Percentiles rank a stretch among this genome's conserved stretches.
Evolutionary conservation across 2,888 invertebrate genomes (phyloP).

Genomic region (Polyommatus icarus): DNA sequence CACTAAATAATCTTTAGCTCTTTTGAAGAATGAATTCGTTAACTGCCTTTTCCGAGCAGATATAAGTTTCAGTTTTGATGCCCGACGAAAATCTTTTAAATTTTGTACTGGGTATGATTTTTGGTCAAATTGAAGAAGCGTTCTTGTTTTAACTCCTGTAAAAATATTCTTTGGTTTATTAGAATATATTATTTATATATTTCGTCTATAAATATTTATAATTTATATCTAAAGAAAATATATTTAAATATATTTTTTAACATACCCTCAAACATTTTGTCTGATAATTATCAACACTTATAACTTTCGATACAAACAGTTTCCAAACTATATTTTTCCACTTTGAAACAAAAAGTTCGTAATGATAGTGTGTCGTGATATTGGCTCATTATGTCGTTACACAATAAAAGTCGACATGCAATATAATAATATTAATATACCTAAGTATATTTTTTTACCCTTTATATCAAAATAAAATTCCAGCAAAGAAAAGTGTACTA

Average conservation of each 20-base stretch:
- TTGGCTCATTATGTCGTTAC: background rate
- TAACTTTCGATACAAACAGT: background rate
- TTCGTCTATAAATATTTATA: too few relatives aligned
- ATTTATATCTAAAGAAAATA: background rate
- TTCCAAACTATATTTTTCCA: background rate
- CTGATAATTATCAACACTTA: background rate
- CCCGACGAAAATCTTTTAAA: background rate
- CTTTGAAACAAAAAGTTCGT: conserved; percentile 17
- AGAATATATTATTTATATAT: background rate
- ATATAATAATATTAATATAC: too few relatives aligned
- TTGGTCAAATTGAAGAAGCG: background rate
- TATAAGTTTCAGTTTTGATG: background rate
- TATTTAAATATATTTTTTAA: background rate
- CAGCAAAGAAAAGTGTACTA: too few relatives aligned
- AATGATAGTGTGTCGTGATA: background rate
- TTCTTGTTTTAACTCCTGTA: background rate
- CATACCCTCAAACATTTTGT: conserved; percentile 12
- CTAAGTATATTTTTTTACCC: too few relatives aligned
- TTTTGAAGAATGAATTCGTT: conserved; percentile 40
- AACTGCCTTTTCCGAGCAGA: background rate
- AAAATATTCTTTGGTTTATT: background rate
- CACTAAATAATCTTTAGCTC: conserved; percentile 55
- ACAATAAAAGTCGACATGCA: background rate
- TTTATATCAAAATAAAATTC: too few relatives aligned
- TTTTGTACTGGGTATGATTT: background rate